These are phyloP conservation scores for Cryptotermes secundus DNA, from an alignment of 1,140 invertebrate species.

Conservation along the genomic window DNA sequence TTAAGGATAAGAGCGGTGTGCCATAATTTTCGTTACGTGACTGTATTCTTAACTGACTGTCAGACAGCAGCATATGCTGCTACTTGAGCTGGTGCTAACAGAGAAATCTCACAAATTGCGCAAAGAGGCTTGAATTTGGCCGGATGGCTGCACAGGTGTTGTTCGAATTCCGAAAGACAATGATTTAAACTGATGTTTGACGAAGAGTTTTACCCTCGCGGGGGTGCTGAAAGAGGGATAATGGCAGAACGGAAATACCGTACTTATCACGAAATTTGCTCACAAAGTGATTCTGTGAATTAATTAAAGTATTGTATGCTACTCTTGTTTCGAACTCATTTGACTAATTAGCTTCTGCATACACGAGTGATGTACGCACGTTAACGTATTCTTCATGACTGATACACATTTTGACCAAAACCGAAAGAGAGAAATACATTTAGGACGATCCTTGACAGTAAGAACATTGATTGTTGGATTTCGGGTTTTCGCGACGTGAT, in stretches of 20 bases:
- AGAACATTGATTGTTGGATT: too few relatives aligned
- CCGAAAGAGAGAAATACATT: too few relatives aligned
- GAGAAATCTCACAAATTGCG: slow-evolving; percentile 7
- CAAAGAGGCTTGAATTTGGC: slow-evolving; percentile 8
- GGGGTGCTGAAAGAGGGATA: background rate
- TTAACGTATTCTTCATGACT: too few relatives aligned
- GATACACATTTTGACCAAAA: too few relatives aligned
- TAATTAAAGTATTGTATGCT: background rate
- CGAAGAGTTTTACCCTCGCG: background rate
- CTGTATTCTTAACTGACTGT: background rate
- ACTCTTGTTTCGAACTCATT: background rate
- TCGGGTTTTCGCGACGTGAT: too few relatives aligned
- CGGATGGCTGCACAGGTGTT: slow-evolving; percentile 8
- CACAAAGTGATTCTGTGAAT: background rate
- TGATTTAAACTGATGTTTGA: background rate
- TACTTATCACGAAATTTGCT: background rate
- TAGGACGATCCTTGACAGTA: too few relatives aligned
- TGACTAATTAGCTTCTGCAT: background rate
- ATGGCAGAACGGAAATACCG: background rate
- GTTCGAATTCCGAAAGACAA: slow-evolving; percentile 1
- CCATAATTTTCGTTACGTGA: background rate
- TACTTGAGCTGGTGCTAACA: background rate
- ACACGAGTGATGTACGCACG: background rate
- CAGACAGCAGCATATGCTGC: background rate
- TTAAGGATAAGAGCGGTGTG: background rate